These are phyloP conservation scores for Listronotus oregonensis DNA, from an alignment of 1,140 invertebrate species.

Conservation along the genomic window DNA sequence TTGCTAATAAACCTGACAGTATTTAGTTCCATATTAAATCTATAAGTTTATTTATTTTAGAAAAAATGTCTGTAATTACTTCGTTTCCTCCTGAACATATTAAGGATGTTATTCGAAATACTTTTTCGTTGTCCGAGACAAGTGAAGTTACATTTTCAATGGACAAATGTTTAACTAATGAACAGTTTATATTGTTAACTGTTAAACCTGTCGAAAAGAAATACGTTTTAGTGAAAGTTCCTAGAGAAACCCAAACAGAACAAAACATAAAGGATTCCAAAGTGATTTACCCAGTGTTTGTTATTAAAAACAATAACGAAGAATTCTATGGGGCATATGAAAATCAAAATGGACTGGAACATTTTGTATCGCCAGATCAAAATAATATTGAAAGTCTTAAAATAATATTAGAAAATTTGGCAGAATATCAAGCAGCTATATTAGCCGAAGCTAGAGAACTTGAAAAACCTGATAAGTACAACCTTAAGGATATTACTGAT, in stretches of 20 bases:
- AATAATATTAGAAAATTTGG: constrained; percentile 11
- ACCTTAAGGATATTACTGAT: neutral
- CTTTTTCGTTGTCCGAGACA: too few relatives aligned
- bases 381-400: constrained; percentile 2
- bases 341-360: neutral
- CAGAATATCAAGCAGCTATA: constrained; percentile 5
- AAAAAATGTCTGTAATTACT: too few relatives aligned
- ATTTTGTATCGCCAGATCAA: neutral
- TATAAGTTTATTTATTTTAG: too few relatives aligned
- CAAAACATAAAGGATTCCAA: too few relatives aligned
- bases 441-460: neutral
- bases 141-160: too few relatives aligned
- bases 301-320: constrained; percentile 3
- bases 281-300: constrained; percentile 1
- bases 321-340: constrained; percentile 6
- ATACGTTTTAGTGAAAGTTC: neutral
- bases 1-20: too few relatives aligned
- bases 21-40: too few relatives aligned
- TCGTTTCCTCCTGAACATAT: too few relatives aligned
- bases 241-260: too few relatives aligned
- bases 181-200: too few relatives aligned
- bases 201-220: neutral
- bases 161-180: too few relatives aligned
- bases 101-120: too few relatives aligned
- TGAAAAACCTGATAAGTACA: neutral